Percentiles rank a stretch among this genome's conserved stretches.
Evolutionary conservation across 2,113 vertebrate species (phyloP).

Genomic region (Plestiodon gilberti): DNA sequence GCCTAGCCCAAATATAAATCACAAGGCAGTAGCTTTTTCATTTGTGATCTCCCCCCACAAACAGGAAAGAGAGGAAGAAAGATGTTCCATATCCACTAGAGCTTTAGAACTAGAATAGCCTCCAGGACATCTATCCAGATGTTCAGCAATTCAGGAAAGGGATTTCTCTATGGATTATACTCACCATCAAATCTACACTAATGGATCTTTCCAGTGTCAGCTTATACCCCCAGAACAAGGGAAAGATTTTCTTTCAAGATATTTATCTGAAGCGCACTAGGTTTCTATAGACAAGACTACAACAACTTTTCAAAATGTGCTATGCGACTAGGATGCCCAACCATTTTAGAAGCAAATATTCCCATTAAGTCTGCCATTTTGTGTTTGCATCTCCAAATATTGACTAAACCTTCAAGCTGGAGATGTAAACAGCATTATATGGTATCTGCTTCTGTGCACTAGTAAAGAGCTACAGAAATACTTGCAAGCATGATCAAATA

Average conservation of each 20-base stretch:
- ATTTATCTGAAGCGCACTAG: background rate
- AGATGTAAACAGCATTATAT: background rate
- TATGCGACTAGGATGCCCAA: background rate
- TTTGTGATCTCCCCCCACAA: background rate
- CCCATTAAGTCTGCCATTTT: background rate
- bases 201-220: background rate
- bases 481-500: background rate
- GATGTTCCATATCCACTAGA: background rate
- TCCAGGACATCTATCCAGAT: background rate
- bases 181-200: background rate
- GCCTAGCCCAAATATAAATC: background rate
- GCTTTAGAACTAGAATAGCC: background rate
- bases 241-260: background rate
- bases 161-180: background rate
- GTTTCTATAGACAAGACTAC: background rate
- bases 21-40: background rate
- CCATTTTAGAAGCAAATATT: background rate
- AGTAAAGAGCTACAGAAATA: background rate
- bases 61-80: background rate
- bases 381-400: background rate
- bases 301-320: background rate
- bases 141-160: background rate
- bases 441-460: background rate
- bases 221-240: background rate
- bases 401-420: background rate